Evolutionary conservation across 1,140 invertebrate genomes (phyloP), one percentile per base, ranked within the genome.

Genomic region (Phymorhynchus buccinoides): DNA sequence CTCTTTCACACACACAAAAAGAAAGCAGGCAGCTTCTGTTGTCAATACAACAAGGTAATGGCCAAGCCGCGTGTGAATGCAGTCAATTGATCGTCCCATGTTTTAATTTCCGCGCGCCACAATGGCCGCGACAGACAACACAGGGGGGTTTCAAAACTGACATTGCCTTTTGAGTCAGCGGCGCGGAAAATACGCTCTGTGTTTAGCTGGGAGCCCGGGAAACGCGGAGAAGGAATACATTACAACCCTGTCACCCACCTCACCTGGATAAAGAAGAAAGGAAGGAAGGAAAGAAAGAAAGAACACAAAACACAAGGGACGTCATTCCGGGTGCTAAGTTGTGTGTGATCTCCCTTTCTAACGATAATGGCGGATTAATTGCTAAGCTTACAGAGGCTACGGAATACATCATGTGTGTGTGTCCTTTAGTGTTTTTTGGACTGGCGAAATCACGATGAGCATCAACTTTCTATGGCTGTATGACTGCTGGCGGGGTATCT

Each of bases 11-110:
- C n/a, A n/a, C n/a, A n/a, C n/a, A n/a, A n/a, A n/a, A n/a, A n/a
- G n/a, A 52, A 18, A 35, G 42, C 44, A 44, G 77, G 9, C n/a
- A n/a, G 77, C 52, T 56, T 48, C 42, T 79, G 41, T 79, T 79
- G 77, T 79, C 41, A 79, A 79, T 35, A 79, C 77, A 79, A n/a
- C n/a, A 79, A 79, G 77, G 77, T 79, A 79, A 79, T 79, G 42
- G 77, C 32, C 42, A 35, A 52, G 4, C 42, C 22, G 41, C n/a
- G 27, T 56, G 27, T 52, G 77, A 48, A 56, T 52, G 44, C 3
- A 79, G 44, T 48, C 77, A 79, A 79, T 79, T 79, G 77, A 52
- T 79, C 77, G 30, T 18, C 4, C 77, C 44, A 14, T 79, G 77
- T 79, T 79, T 56, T 79, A 79, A 79, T 79, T 79, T 79, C 77